Percentiles rank a stretch among this genome's conserved stretches.
Conservation (phyloP, 2,888 invertebrate species). For the Serripes groenlandicus region DNA sequence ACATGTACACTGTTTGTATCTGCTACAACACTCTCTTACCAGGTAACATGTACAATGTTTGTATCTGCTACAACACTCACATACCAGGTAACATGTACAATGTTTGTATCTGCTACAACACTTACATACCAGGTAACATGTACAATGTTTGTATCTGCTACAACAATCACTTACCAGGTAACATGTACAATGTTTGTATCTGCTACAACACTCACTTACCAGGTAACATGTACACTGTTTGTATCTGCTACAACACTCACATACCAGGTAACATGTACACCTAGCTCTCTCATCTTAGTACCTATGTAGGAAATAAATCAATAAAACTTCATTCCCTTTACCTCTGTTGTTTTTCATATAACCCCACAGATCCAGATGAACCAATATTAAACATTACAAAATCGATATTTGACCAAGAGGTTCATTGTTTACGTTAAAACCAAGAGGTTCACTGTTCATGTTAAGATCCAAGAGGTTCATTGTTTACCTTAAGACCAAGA, state of each 20-base stretch:
- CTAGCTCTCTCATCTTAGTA: conserved; percentile 5
- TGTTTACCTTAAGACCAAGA: too few species aligned
- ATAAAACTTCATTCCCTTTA: conserved; percentile 38
- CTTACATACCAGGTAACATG: neutral
- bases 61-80: conserved; percentile 9
- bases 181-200: neutral
- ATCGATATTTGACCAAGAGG: too few species aligned
- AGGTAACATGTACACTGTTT: neutral
- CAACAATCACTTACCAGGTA: conserved; percentile 4
- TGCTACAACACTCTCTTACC: conserved; percentile 9
- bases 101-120: conserved; percentile 10
- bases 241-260: conserved; percentile 9
- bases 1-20: neutral
- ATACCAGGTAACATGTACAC: conserved; percentile 9
- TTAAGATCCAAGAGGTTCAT: too few species aligned
- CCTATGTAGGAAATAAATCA: conserved; percentile 6
- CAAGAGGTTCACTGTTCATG: too few species aligned
- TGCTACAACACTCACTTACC: conserved; percentile 7
- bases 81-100: neutral
- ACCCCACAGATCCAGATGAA: too few species aligned
- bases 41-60: neutral
- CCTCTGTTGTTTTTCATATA: too few species aligned
- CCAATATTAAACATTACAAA: too few species aligned
- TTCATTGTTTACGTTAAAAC: too few species aligned
- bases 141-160: conserved; percentile 5